Evolutionary conservation across 2,888 invertebrate species (phyloP).

Genomic region (Cheilosia vulpina): DNA sequence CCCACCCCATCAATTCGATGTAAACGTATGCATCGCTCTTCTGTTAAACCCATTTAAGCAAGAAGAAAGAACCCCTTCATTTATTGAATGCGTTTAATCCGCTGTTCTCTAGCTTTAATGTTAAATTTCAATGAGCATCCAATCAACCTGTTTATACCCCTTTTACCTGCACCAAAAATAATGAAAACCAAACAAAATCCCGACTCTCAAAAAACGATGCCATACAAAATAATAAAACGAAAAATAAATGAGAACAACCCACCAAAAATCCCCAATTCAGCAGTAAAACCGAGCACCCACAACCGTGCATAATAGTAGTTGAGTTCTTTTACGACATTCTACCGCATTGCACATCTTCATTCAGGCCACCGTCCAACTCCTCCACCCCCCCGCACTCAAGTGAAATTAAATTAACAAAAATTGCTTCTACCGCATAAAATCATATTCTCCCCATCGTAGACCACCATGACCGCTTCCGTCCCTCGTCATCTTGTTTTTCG

Average conservation of each 20-base stretch:
- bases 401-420: constrained; percentile 75
- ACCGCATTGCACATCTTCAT: constrained; percentile 69
- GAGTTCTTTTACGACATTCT: constrained; percentile 72
- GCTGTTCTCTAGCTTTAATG: background rate
- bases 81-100: background rate
- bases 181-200: constrained; percentile 33
- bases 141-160: constrained; percentile 4
- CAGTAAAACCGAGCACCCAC: constrained; percentile 31
- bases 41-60: too few relatives aligned
- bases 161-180: background rate
- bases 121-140: constrained; percentile 14
- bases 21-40: too few relatives aligned
- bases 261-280: constrained; percentile 55
- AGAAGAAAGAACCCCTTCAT: too few relatives aligned
- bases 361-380: background rate
- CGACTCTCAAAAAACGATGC: constrained; percentile 51
- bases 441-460: constrained; percentile 45
- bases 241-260: constrained; percentile 32
- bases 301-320: constrained; percentile 29
- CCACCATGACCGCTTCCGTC: constrained; percentile 28
- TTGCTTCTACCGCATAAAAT: constrained; percentile 74
- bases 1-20: too few relatives aligned
- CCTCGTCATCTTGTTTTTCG: constrained; percentile 52
- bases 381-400: constrained; percentile 27
- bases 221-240: constrained; percentile 69